Base-by-base conservation (phyloP, 1,140 invertebrate genomes). In the Berghia stephanieae region DNA sequence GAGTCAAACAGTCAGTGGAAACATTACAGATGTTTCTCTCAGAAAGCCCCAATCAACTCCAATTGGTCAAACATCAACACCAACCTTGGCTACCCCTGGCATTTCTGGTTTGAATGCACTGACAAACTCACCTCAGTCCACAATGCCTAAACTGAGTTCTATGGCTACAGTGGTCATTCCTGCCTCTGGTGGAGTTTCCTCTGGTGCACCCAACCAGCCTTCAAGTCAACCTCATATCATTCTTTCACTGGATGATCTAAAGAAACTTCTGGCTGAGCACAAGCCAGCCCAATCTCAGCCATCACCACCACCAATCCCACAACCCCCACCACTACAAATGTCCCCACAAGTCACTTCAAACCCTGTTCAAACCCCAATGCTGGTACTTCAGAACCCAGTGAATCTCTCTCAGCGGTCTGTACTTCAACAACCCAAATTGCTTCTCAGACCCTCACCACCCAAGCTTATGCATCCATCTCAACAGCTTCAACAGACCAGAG, bases 241-340 rank as follows among this genome's bases (percentile, higher is more conserved):
- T n/a, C 10, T 76, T n/a, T 67, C 74, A 1, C 38, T 76, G 31
- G 74, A 76, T 3, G 74, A 76, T 13, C 31, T 76, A 10, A 40
- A 76, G 27, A 68, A 76, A 31, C 38, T 76, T 24, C 43, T 76
- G 38, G 16, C 63, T 24, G 42, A 76, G 27, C 57, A 76, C 42
- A 76, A 36, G 24, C 13, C 40, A 5, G 57, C 10, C 27, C 57
- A 16, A 31, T 16, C 10, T 27, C 10, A 16, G 8, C 10, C 10
- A 31, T 8, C 27, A 8, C 27, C 57, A 10, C 10, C 8, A 31
- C 57, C 57, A 24, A 63, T 16, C 10, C 27, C 40, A 36, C 63
- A 49, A 27, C 24, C 38, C 8, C 55, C 49, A 36, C 63, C 34
- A 6, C n/a, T n/a, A n/a, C n/a, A n/a, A n/a, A n/a, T n/a, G n/a